A percentile compares a stretch with the other conserved stretches of the same genome.
These are phyloP conservation scores for Pteronotus mesoamericanus DNA, from an alignment of 2,797 vertebrate genomes.

Conservation along the genomic window DNA sequence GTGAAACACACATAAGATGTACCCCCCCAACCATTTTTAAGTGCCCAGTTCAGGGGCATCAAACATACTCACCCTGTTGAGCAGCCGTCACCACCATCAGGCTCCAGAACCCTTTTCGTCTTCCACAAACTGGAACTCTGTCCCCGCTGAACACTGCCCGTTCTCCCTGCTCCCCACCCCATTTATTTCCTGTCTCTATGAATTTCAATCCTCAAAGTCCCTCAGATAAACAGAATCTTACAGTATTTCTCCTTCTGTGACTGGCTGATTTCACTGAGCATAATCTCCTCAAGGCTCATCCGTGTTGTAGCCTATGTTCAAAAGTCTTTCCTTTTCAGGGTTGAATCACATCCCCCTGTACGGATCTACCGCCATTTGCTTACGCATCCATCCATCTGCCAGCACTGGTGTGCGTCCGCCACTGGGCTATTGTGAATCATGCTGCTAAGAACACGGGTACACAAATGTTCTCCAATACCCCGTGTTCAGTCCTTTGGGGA, in stretches of 20 bases:
- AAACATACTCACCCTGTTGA: not conserved
- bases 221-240: accelerated
- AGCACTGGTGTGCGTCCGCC: not conserved
- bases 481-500: not conserved
- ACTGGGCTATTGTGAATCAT: accelerated
- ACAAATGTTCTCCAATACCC: no score
- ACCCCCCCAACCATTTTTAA: not conserved
- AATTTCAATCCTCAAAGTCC: not conserved
- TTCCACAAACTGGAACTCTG: not conserved
- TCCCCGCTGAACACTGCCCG: not conserved
- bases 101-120: not conserved
- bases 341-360: not conserved
- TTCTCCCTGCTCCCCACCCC: no score
- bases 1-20: no score
- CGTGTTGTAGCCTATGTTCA: accelerated
- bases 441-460: accelerated
- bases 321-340: not conserved
- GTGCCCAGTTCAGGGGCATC: not conserved
- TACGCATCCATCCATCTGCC: no score
- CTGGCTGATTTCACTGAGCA: not conserved
- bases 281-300: not conserved
- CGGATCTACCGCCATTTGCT: not conserved
- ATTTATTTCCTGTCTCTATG: not conserved
- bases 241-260: not conserved
- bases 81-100: accelerated